Evolutionary conservation across 2,797 vertebrate species (phyloP), one percentile per base, ranked within the genome.

Genomic region (Clamator glandarius): DNA sequence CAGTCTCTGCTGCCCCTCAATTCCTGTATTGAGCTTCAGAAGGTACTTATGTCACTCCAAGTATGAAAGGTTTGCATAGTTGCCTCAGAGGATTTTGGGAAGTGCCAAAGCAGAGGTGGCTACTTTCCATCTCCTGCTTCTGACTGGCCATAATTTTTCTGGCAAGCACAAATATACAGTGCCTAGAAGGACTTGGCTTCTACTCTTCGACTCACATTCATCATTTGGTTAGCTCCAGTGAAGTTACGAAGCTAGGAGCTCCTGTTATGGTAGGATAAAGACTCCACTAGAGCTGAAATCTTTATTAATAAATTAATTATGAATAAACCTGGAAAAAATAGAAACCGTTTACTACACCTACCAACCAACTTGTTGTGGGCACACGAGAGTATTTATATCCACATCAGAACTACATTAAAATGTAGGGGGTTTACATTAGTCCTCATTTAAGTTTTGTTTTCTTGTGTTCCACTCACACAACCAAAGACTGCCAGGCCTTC

Each of bases 261-360:
- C 58, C 91, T 84, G 61, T 68, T 95, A 81, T 78, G 84, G 58
- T 89, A 87, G 92, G 62, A 95, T 91, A 92, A 94, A 92, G 69
- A 29, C 78, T 87, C 63, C 18, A 86, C 54, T 51, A 55, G 46
- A 78, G 84, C 66, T 91, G 58, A 92, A 93, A 94, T 94, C 93
- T 96, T 94, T 92, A 91, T 95, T 92, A 89, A 88, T 63, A 94
- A 87, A 92, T 92, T 57, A 96, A 95, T 93, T 93, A 93, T 84
- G 28, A 90, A 95, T 94, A 84, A 94, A 88, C 21, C 28, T 7
- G 58, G 26, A 58, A 74, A 92, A 89, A 89, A 46, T 5, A 61
- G 17, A 20, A 29, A 31, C 9, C 48, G 7, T 95, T 90, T 74
- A 68, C 21, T 41, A 77, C 88, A 67, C n/a, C 33, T 33, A 87